phyloP scores from a whole-genome alignment of 2,888 invertebrate species.

The Steinernema hermaphroditum region DNA sequence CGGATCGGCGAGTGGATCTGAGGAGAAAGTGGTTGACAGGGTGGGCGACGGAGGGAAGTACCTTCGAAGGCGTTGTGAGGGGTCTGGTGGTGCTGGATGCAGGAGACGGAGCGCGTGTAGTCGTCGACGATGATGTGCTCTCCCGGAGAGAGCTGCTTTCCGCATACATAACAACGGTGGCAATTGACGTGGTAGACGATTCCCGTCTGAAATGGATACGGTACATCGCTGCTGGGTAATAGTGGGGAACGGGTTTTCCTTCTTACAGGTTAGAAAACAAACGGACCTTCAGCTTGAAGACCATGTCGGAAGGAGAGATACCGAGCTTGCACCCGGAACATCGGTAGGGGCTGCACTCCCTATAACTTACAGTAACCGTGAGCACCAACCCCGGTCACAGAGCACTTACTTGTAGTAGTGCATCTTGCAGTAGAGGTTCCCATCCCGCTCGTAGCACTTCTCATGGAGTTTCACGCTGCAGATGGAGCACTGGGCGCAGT shows the following conservation, averaged over 20 bases:
- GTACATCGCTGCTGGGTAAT: too few relatives aligned
- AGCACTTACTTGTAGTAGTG: constrained; percentile 90
- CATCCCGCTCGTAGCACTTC: constrained; percentile 95
- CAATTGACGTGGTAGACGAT: constrained; percentile 63
- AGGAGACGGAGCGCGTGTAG: constrained; percentile 51
- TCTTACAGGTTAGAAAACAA: neutral
- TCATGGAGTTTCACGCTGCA: constrained; percentile 89
- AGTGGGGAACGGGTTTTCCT: too few relatives aligned
- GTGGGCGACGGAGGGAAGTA: constrained; percentile 21
- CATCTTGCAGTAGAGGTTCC: constrained; percentile 92
- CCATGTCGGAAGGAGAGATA: constrained; percentile 61
- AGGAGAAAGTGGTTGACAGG: neutral
- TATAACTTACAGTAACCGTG: constrained; percentile 37
- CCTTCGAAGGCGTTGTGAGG: constrained; percentile 33
- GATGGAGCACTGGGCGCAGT: constrained; percentile 93
- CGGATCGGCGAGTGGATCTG: neutral
- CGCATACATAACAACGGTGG: constrained; percentile 61
- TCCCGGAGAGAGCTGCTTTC: constrained; percentile 55
- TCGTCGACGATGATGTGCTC: constrained; percentile 64
- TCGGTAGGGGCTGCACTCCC: constrained; percentile 52
- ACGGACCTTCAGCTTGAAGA: constrained; percentile 59
- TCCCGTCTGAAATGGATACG: constrained; percentile 42
- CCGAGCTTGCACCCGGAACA: constrained; percentile 61
- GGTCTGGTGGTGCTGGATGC: constrained; percentile 38
- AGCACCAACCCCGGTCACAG: neutral